Percentiles rank a stretch among this genome's conserved stretches.
Evolutionary conservation across 2,797 vertebrate genomes (phyloP).

Genomic region (Telmatherina bonti): DNA sequence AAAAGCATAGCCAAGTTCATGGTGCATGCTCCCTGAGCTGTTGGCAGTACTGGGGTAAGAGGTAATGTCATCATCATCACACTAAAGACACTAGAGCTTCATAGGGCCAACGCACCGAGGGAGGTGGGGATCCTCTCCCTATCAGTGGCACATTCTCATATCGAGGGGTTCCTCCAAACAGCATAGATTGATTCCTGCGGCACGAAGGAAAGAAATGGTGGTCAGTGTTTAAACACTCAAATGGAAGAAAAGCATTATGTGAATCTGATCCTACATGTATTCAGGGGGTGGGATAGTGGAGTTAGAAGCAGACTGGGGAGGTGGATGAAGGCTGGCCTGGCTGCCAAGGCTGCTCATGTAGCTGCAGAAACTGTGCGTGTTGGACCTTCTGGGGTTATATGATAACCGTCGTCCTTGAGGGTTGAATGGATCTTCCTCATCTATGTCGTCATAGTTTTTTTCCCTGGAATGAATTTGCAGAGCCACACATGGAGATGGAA

Average conservation of each 20-base stretch:
- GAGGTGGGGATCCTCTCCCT: constrained; percentile 94
- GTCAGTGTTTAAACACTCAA: constrained; percentile 37
- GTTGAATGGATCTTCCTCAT: constrained; percentile 96
- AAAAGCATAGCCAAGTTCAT: constrained; percentile 13
- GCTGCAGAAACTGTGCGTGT: constrained; percentile 95
- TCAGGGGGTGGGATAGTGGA: constrained; percentile 86
- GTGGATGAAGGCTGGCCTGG: constrained; percentile 91
- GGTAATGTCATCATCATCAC: constrained; percentile 53
- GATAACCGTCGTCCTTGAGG: constrained; percentile 88
- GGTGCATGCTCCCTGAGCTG: constrained; percentile 39
- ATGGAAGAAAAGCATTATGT: neutral
- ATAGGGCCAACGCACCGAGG: constrained; percentile 88
- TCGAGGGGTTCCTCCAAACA: constrained; percentile 94
- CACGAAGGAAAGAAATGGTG: constrained; percentile 14
- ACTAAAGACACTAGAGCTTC: constrained; percentile 67
- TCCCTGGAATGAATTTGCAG: constrained; percentile 79
- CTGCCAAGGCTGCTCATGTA: constrained; percentile 94
- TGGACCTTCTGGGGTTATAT: constrained; percentile 85
- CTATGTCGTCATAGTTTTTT: constrained; percentile 92
- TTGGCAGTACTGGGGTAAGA: constrained; percentile 40
- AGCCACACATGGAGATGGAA: neutral
- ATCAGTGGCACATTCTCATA: constrained; percentile 97
- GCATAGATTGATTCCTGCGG: constrained; percentile 93
- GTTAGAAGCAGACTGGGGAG: constrained; percentile 85
- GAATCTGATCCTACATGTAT: constrained; percentile 89